Evolutionary conservation across 1,140 invertebrate species (phyloP), one percentile per base, ranked within the genome.

Genomic region (Oscheius sp.): DNA sequence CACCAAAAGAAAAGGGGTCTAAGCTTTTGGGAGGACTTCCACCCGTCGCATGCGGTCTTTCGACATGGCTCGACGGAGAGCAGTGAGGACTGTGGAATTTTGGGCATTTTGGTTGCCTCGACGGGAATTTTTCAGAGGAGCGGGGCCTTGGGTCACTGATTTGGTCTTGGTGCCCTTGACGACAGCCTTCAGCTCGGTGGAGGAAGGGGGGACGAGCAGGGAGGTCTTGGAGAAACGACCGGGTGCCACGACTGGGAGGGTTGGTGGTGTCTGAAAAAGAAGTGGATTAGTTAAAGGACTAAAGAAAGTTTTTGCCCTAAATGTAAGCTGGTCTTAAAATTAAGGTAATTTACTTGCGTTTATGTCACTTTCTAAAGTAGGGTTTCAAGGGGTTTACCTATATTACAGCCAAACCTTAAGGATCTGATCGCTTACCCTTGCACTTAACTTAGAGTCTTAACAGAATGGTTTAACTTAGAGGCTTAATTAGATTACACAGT

Each of bases 121-220:
- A 52, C 58, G 58, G 3, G 61, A 15, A 4, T 13, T 26, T n/a
- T 63, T 63, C 26, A 36, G 31, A 18, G 61, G 18, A 18, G 28
- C 61, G 15, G 61, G 61, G 13, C 15, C 10, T 10, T 63, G 61
- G 29, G 32, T 34, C 10, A 63, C 61, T 18, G 58, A 67, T 31
- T 68, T 68, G 7, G 72, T 74, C 36, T 74, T 74, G 1, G 55
- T 32, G 23, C 29, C 28, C 4, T 42, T 34, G 29, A 74, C 65
- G 1, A 69, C 72, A 31, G 49, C 72, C 55, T 74, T 74, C 72
- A 74, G 32, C 62, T 74, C 72, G 18, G 42, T 23, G 32, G 72
- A 74, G 32, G 72, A 73, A 55, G 72, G 72, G 23, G 72, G 72
- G 31, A 52, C 72, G 20, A 74, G 35, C 3, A 74, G 72, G n/a